Percentiles rank a stretch among this genome's conserved stretches.
Evolutionary conservation across 2,888 invertebrate genomes (phyloP).

Genomic region (Octonoba sinensis): DNA sequence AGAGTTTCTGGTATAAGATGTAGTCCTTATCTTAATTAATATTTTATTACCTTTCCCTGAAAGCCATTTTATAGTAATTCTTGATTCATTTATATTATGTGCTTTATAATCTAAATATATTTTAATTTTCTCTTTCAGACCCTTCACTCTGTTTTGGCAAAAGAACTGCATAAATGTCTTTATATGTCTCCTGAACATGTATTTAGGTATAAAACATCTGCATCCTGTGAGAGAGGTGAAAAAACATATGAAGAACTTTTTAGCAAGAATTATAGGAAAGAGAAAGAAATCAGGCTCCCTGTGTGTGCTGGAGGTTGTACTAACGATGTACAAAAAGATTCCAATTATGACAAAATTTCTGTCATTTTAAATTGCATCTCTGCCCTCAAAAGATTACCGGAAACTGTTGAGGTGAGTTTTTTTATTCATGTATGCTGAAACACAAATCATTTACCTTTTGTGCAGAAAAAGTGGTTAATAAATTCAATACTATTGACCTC

Average conservation of each 20-base stretch:
- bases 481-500: too few relatives aligned
- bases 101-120: too few relatives aligned
- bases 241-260: not conserved
- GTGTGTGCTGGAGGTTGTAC: not conserved
- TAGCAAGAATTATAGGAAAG: not conserved
- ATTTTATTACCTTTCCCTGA: too few relatives aligned
- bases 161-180: slow-evolving; percentile 81
- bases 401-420: slow-evolving; percentile 82
- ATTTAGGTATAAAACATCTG: slow-evolving; percentile 13
- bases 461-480: too few relatives aligned
- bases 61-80: too few relatives aligned
- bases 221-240: not conserved
- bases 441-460: too few relatives aligned
- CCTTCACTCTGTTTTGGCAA: slow-evolving; percentile 79
- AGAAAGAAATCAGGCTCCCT: not conserved
- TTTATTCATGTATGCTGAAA: slow-evolving; percentile 1
- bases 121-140: slow-evolving; percentile 72
- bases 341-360: slow-evolving; percentile 80
- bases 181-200: slow-evolving; percentile 73
- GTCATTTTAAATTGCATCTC: slow-evolving; percentile 86
- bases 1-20: too few relatives aligned
- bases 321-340: slow-evolving; percentile 68
- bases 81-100: too few relatives aligned
- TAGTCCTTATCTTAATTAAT: too few relatives aligned
- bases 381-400: slow-evolving; percentile 84